Evolutionary conservation across 2,797 vertebrate genomes (phyloP), one percentile per base, ranked within the genome.

Genomic region (Parambassis ranga): DNA sequence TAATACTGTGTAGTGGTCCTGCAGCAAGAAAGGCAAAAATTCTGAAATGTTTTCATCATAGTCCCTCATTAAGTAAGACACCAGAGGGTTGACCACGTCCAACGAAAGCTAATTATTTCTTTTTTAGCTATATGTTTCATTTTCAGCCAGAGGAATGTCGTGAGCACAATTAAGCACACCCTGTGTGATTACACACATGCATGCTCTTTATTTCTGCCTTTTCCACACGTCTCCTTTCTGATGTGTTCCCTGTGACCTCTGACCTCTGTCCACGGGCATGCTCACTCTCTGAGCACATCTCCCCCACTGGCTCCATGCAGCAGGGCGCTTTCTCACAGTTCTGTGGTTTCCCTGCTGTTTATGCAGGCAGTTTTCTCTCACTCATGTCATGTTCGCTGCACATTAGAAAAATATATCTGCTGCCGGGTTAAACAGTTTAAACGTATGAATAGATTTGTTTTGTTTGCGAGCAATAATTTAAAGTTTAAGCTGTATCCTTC

Each of bases 301-400:
- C 24, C 43, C 57, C 38, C 9, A 23, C 38, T 10, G 43, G 14
- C 59, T 56, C 52, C 9, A 2, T 10, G 53, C 31, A 13, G 50
- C 49, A n/a, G 37, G 33, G 35, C 32, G 23, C 42, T 27, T 67
- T 86, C 78, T 74, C 74, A 81, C 81, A 74, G 14, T 23, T 64
- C 71, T 81, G 51, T 22, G 49, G 69, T 74, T 73, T 69, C 69
- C 52, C 30, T 30, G 14, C 55, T 43, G 33, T 46, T 55, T 44
- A 16, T 19, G 5, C 20, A 28, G 5, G 19, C 20, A 39, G 10
- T 10, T 63, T 50, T 53, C 9, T 51, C 58, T 28, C 59, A 16
- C 55, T 49, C 30, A 11, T 31, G 48, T 59, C 68, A 31, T 33
- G 26, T 68, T 36, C 35, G 35, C 22, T 22, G 2, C 15, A 28